Evolutionary conservation across 2,797 vertebrate species (phyloP), one percentile per base, ranked within the genome.

Genomic region (Petrocephalus schoutedeni): DNA sequence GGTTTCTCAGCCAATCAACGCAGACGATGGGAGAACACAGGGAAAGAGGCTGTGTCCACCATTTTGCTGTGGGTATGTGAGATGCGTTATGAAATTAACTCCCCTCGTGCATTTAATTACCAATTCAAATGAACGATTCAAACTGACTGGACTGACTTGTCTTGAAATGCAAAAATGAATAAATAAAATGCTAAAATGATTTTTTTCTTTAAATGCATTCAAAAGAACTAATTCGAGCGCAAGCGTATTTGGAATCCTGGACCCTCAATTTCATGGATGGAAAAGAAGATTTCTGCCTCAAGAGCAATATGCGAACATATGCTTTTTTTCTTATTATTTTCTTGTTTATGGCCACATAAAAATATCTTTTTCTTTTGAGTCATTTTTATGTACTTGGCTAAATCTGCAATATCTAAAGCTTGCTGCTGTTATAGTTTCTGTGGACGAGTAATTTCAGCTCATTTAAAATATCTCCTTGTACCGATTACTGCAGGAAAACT

Each of bases 1-100:
- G 61, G 9, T 82, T 88, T 51, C 80, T 67, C 23, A 23, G 77
- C 41, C 90, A 89, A 87, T 87, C 87, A 90, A 61, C 51, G 14
- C 67, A 59, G 87, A 84, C 49, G 5, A 51, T 82, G 74, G n/a
- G 19, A 45, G 6, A 16, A n/a, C 12, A 1, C 57, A 14, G 3
- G n/a, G 74, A n/a, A 45, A 82, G 74, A 21, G 74, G 74, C 45
- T 21, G 19, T 80, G 32, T 80, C n/a, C 74, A 21, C 8, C 19
- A 0, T 80, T 49, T 49, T 41, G 19, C 3, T 82, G 74, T 82
- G 28, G 36, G 23, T 14, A 23, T 28, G 10, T 67, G 23, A 23
- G 3, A 67, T 67, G 14, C 2, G 64, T 71, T 32, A 71, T 14
- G 14, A 71, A 71, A 32, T 71, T 32, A 36, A 28, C 23, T 71